Evolutionary conservation across 1,140 invertebrate species (phyloP), one percentile per base, ranked within the genome.

Genomic region (Cyrtorhinus lividipennis): DNA sequence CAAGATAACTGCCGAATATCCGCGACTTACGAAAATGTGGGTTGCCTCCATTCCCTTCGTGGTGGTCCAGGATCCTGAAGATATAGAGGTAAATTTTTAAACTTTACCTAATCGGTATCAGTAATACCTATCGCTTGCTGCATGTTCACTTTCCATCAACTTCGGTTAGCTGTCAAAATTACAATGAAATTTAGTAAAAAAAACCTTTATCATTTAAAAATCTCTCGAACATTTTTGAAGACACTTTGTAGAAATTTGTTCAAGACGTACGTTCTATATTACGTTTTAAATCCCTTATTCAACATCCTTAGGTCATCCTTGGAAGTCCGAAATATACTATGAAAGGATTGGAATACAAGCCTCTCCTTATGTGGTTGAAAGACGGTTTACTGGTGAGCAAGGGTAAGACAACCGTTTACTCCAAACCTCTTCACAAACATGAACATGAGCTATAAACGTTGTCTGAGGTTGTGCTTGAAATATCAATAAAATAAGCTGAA

Each of bases 351-450:
- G 77, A 80, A 2, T 89, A 90, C 70, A 70, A 76, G 5, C 80
- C 79, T 46, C 70, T 90, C 0, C 73, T 77, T 58, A 77, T 79
- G 1, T 87, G 85, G 85, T 74, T 88, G 8, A 83, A 83, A 3
- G 72, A 78, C 44, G 85, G 84, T 24, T 74, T 87, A 2, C 72
- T 87, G 0, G 84, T 81, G 2, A 80, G 81, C n/a, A 75, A 75
- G 68, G 81, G 81, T 81, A 68, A 46, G 22, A 1, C 26, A 13
- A 24, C n/a, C n/a, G n/a, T n/a, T n/a, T n/a, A n/a, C 24, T 3
- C 10, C 20, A 20, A 27, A 25, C 1, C 22, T 25, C 5, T 12
- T 12, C 22, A n/a, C n/a, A n/a, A n/a, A n/a, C n/a, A n/a, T n/a
- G n/a, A n/a, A n/a, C n/a, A n/a, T n/a, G n/a, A n/a, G n/a, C n/a